Base-by-base conservation (phyloP, 2,888 invertebrate species). In the Aspidiotus destructor region DNA sequence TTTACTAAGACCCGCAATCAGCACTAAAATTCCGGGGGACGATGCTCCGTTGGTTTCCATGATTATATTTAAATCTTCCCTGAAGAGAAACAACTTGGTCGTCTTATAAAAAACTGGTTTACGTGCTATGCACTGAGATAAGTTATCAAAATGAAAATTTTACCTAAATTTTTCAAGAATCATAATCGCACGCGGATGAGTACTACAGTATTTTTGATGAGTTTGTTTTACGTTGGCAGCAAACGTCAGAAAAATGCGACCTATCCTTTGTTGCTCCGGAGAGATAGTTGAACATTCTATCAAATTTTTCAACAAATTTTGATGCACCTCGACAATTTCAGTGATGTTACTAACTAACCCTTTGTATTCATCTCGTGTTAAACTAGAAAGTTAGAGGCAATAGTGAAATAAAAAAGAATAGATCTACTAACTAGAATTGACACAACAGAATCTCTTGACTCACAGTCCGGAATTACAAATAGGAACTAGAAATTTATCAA, bases 161-260 rank as follows among this genome's bases (percentile, higher is more conserved):
- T 79, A 95, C 94, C 90, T 92, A 77, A 90, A 89, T 77, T 89
- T 89, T 78, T 95, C 95, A 73, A 99, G 82, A 74, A 97, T 86
- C 76, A 90, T 89, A 60, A 95, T 95, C 72, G 96, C 96, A 78
- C 86, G 85, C 0, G 98, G 98, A 82, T 99, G 98, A 73, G 92
- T 86, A 69, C 87, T 85, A 79, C 97, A 97, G 78, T 98, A 99
- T 13, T 83, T 81, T 75, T 88, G 86, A 77, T 97, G 93, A 11
- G 93, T 86, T 72, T 82, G 80, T 79, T 95, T 93, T 73, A 92
- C 83, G 75, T 84, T 83, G 17, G 89, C 86, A 7, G 92, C 92
- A 79, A 87, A 86, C 70, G 87, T 87, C 70, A 99, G 79, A 78
- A 98, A 96, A 11, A 95, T 80, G 73, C 91, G 92, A 2, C 99